A percentile compares a stretch with the other conserved stretches of the same genome.
Conservation (phyloP, 2,113 vertebrate species). For the Notiomystis cincta region DNA sequence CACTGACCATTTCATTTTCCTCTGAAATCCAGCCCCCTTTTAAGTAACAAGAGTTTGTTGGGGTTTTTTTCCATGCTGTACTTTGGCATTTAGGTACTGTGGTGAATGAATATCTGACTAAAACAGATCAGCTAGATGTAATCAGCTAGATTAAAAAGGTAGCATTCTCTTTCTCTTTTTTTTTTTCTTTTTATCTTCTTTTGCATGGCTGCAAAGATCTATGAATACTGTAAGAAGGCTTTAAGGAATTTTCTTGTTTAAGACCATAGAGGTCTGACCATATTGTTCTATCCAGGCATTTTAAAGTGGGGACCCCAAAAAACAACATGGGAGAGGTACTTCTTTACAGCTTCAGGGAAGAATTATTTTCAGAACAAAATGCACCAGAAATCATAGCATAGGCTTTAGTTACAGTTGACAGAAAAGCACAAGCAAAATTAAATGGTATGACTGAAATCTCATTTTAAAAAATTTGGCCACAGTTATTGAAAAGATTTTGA, state of each 20-base stretch:
- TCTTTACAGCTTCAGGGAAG: conserved; percentile 26
- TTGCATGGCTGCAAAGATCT: neutral
- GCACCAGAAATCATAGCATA: neutral
- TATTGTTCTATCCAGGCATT: neutral
- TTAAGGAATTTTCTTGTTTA: neutral
- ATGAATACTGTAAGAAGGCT: neutral
- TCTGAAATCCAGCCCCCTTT: neutral
- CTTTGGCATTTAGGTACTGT: neutral
- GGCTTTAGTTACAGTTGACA: conserved; percentile 6
- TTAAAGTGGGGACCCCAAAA: neutral
- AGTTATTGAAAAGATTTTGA: neutral
- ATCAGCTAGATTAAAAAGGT: neutral
- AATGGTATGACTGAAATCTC: conserved; percentile 1
- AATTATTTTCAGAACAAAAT: conserved; percentile 39
- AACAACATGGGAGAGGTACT: neutral
- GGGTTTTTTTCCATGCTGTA: neutral
- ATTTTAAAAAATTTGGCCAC: neutral
- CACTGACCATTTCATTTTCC: neutral
- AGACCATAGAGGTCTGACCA: neutral
- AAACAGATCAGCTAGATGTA: too few relatives aligned
- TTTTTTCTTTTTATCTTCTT: neutral
- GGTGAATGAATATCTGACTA: neutral
- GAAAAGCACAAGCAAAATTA: conserved; percentile 38
- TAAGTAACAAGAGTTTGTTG: neutral
- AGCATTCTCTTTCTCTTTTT: neutral